Conservation (phyloP, 2,113 vertebrate species). For the Protobothrops flavoviridis region DNA sequence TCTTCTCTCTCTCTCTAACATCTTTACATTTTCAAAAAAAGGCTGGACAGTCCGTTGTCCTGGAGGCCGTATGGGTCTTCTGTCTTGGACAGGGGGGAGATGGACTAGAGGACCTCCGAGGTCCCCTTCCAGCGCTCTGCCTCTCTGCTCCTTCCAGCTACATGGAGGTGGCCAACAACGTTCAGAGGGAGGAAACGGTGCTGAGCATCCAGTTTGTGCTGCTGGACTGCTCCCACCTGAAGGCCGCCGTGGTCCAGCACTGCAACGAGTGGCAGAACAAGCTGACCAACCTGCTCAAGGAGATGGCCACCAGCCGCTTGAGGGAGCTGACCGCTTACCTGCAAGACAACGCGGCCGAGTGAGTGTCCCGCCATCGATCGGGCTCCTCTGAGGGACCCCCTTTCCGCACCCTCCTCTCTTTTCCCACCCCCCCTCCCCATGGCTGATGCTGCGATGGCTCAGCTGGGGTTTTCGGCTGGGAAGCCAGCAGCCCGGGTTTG, state of each 20-base stretch:
- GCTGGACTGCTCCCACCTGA: slow-evolving; percentile 76
- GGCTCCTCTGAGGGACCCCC: background rate
- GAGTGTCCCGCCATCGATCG: background rate
- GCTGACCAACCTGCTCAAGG: slow-evolving; percentile 76
- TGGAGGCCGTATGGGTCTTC: too few relatives aligned
- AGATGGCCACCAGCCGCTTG: slow-evolving; percentile 72
- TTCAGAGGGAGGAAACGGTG: slow-evolving; percentile 81
- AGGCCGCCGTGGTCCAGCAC: slow-evolving; percentile 75
- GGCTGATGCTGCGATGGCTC: too few relatives aligned
- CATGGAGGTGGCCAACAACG: slow-evolving; percentile 79
- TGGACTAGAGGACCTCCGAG: background rate
- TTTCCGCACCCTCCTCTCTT: rapidly evolving
- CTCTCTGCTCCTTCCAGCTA: slow-evolving; percentile 60
- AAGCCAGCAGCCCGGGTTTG: background rate
- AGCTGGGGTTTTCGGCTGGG: background rate
- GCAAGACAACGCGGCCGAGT: slow-evolving; percentile 67
- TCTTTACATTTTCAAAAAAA: background rate
- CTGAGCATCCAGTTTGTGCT: slow-evolving; percentile 76
- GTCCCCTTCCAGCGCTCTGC: background rate
- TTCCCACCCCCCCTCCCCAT: too few relatives aligned
- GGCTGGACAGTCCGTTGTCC: too few relatives aligned
- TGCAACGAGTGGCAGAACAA: slow-evolving; percentile 81
- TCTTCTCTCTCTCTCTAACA: too few relatives aligned
- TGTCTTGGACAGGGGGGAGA: background rate
- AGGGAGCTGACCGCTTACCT: slow-evolving; percentile 70